A percentile compares a stretch with the other conserved stretches of the same genome.
phyloP scores from a whole-genome alignment of 2,113 vertebrate genomes.

The Cololabis saira region DNA sequence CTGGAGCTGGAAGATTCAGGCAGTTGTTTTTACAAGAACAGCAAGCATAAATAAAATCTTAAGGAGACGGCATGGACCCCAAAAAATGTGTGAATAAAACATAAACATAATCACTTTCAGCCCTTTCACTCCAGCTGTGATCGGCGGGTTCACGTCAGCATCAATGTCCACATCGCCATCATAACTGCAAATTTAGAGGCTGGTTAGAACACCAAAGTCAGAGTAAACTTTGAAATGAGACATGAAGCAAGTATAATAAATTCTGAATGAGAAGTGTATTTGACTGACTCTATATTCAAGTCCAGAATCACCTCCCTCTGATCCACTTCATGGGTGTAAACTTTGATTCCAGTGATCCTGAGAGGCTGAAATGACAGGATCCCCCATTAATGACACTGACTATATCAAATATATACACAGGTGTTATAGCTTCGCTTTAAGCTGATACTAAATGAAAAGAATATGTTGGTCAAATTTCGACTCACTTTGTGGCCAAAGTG shows the following conservation, averaged over 20 bases:
- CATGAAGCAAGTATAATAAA: background rate
- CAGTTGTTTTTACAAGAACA: background rate
- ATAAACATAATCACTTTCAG: constrained; percentile 82
- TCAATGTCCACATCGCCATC: constrained; percentile 92
- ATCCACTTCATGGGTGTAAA: constrained; percentile 86
- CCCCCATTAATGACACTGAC: background rate
- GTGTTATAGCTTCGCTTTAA: background rate
- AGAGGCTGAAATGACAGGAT: constrained; percentile 83
- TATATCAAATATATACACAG: background rate
- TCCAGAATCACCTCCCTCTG: constrained; percentile 90
- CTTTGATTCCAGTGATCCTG: constrained; percentile 88
- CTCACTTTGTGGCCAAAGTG: constrained; percentile 91
- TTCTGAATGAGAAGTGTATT: background rate
- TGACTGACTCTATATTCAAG: constrained; percentile 86
- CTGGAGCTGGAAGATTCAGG: constrained; percentile 80
- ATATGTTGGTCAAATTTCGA: background rate
- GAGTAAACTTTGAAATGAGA: background rate
- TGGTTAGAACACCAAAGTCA: background rate
- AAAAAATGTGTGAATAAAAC: background rate
- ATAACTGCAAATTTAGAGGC: constrained; percentile 82
- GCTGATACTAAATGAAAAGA: background rate
- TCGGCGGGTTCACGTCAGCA: constrained; percentile 86
- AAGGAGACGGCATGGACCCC: background rate
- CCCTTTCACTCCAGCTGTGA: constrained; percentile 90
- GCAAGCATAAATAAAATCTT: background rate